phyloP scores from a whole-genome alignment of 2,888 invertebrate genomes.

The Chalcosyrphus nemorum region DNA sequence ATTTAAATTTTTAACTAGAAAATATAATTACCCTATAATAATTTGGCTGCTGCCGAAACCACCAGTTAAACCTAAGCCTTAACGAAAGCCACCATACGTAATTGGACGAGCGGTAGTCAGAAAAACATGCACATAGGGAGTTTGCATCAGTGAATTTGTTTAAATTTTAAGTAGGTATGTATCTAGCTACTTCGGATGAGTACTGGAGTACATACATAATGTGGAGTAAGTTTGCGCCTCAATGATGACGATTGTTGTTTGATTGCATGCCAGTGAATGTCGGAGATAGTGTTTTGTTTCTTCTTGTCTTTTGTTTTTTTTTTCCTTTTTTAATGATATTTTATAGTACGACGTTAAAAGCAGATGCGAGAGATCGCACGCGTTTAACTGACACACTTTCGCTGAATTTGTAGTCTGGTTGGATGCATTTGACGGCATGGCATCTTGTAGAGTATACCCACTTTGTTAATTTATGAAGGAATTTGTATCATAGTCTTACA shows the following conservation, averaged over 20 bases:
- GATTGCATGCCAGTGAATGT: constrained; percentile 11
- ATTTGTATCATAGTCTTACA: too few relatives aligned
- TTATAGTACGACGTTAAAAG: not conserved
- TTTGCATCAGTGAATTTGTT: constrained; percentile 7
- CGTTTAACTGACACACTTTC: constrained; percentile 65
- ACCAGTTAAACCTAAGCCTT: too few relatives aligned
- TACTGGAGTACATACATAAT: too few relatives aligned
- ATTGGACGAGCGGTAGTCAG: not conserved
- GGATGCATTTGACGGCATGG: constrained; percentile 26
- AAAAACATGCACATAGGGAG: not conserved
- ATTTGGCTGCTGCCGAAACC: too few relatives aligned
- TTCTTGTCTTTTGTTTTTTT: not conserved
- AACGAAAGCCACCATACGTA: not conserved
- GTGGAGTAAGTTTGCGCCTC: not conserved
- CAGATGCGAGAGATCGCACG: constrained; percentile 43
- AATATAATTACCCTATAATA: not conserved
- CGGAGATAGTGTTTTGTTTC: not conserved
- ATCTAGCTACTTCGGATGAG: too few relatives aligned
- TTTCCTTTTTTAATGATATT: not conserved
- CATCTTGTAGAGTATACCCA: too few relatives aligned
- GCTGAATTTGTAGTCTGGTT: constrained; percentile 52
- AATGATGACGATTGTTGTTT: not conserved
- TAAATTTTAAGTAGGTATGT: too few relatives aligned
- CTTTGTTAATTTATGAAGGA: too few relatives aligned
- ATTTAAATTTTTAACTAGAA: not conserved